Evolutionary conservation across 1,140 invertebrate genomes (phyloP).

Genomic region (Drosophila parabipectinata): DNA sequence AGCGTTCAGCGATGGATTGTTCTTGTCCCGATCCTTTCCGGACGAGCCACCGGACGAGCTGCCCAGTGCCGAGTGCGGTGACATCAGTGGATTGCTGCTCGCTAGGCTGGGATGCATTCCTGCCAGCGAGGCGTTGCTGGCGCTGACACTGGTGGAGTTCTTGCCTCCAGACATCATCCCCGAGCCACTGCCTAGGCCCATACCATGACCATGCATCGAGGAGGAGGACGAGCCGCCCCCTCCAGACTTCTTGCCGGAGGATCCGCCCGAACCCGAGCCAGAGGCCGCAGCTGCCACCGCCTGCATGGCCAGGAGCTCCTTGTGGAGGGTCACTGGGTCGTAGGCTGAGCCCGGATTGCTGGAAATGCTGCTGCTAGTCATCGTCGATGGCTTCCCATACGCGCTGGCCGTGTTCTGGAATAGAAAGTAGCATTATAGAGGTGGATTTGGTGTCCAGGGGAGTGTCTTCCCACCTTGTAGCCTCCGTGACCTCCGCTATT

Average conservation of each 20-base stretch:
- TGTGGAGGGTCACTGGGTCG: constrained; percentile 81
- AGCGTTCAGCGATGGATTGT: constrained; percentile 81
- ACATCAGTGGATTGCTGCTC: constrained; percentile 58
- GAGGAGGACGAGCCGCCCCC: constrained; percentile 41
- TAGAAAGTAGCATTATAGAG: background rate
- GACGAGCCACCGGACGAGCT: constrained; percentile 30
- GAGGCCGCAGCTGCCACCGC: constrained; percentile 78
- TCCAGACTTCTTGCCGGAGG: constrained; percentile 78
- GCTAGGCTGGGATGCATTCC: constrained; percentile 56
- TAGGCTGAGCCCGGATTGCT: constrained; percentile 77
- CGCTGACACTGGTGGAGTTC: constrained; percentile 59
- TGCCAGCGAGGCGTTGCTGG: constrained; percentile 49
- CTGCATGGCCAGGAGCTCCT: constrained; percentile 83
- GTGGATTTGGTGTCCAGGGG: background rate
- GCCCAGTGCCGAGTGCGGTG: constrained; percentile 58
- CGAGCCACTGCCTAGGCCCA: constrained; percentile 46
- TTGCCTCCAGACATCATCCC: constrained; percentile 66
- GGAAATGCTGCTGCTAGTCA: constrained; percentile 68
- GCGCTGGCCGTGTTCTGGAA: constrained; percentile 70
- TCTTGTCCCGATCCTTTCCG: constrained; percentile 70
- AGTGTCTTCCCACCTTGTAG: constrained; percentile 66
- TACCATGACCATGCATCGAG: constrained; percentile 56
- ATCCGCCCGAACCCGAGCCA: constrained; percentile 53
- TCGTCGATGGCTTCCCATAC: constrained; percentile 74
- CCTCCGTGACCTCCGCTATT: constrained; percentile 65